Evolutionary conservation across 2,797 vertebrate genomes (phyloP).

Genomic region (Halcyon leucocephala): DNA sequence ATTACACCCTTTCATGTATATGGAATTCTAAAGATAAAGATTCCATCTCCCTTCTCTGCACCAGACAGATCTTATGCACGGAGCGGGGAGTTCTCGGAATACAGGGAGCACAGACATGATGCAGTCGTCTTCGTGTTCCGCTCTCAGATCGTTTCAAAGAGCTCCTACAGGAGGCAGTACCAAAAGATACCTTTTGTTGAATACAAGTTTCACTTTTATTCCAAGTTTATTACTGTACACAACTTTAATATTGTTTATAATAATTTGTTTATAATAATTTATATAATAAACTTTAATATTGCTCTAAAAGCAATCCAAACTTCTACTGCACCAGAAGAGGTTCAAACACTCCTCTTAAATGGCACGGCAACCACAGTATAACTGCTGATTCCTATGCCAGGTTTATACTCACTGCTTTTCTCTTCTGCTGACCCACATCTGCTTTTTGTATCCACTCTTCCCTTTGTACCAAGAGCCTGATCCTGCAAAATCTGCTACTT

Average conservation of each 20-base stretch:
- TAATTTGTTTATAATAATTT: no score
- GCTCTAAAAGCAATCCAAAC: background rate
- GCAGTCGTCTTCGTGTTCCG: background rate
- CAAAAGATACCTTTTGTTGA: background rate
- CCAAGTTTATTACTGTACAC: background rate
- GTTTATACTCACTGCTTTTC: background rate
- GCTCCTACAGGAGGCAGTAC: background rate
- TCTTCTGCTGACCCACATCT: background rate
- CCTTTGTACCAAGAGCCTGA: background rate
- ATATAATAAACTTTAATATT: background rate
- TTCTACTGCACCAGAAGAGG: background rate
- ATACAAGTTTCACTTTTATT: background rate
- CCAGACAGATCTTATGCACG: no score
- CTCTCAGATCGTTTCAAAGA: background rate
- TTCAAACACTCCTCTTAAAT: background rate
- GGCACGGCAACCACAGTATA: background rate
- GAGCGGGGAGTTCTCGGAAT: background rate
- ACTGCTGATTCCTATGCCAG: background rate
- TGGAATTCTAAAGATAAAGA: background rate
- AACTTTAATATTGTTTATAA: background rate
- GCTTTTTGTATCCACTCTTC: background rate
- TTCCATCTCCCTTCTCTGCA: background rate
- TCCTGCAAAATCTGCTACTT: background rate
- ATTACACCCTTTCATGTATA: fast-evolving
- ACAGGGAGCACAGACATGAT: background rate